Percentiles rank a stretch among this genome's conserved stretches.
Conservation (phyloP, 2,113 vertebrate genomes). For the Rhinoderma darwinii region DNA sequence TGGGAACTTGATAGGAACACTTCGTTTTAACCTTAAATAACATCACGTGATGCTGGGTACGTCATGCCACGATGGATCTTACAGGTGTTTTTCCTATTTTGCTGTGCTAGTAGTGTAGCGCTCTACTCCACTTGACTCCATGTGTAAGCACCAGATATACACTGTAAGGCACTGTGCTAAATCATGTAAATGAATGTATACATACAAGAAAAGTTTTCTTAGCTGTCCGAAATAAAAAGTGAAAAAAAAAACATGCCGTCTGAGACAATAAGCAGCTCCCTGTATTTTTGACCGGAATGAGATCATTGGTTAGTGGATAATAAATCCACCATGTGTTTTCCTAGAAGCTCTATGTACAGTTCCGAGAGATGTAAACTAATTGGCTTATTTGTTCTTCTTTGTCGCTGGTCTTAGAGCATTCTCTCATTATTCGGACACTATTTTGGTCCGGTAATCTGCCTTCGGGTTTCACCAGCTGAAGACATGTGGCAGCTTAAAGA, state of each 20-base stretch:
- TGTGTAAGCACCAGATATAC: background rate
- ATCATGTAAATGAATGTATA: background rate
- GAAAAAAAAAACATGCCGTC: background rate
- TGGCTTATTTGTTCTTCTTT: constrained; percentile 65
- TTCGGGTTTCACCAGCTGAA: constrained; percentile 50
- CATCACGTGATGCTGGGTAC: background rate
- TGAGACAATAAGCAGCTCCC: constrained; percentile 2
- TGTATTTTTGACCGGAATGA: background rate
- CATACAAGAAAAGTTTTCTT: background rate
- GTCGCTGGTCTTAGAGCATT: constrained; percentile 64
- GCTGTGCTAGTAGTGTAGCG: too few species aligned
- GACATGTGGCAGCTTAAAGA: constrained; percentile 58
- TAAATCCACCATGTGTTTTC: constrained; percentile 51
- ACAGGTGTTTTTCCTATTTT: background rate
- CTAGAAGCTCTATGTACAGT: background rate
- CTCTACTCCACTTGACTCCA: background rate
- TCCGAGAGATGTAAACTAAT: constrained; percentile 54
- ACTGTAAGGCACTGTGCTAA: background rate
- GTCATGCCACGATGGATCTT: background rate
- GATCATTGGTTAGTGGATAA: constrained; percentile 12
- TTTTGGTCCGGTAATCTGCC: constrained; percentile 60
- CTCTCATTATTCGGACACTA: constrained; percentile 61
- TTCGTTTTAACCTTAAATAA: background rate
- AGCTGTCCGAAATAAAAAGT: background rate
- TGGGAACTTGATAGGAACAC: background rate